A percentile compares a stretch with the other conserved stretches of the same genome.
These are phyloP conservation scores for Aporophyla nigra DNA, from an alignment of 2,888 invertebrate species.

Conservation along the genomic window DNA sequence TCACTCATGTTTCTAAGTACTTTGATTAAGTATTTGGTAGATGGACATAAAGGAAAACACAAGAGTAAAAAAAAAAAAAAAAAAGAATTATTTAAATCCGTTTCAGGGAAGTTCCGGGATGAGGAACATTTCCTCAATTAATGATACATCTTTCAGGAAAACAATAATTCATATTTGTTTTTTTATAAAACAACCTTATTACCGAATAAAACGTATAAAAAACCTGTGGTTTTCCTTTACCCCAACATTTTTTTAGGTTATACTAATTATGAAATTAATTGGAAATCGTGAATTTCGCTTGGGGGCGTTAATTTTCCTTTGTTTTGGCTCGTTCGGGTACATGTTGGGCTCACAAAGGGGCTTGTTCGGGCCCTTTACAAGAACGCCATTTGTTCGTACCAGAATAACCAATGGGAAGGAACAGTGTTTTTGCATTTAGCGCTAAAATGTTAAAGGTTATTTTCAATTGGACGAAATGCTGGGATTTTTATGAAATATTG, in stretches of 20 bases:
- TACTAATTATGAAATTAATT: slow-evolving; percentile 69
- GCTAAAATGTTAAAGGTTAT: slow-evolving; percentile 24
- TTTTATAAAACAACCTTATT: neutral
- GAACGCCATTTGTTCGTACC: slow-evolving; percentile 56
- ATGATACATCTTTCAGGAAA: neutral
- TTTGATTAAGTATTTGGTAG: neutral
- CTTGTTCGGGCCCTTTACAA: slow-evolving; percentile 58
- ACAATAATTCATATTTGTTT: neutral
- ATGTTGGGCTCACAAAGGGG: slow-evolving; percentile 58
- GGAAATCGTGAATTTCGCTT: slow-evolving; percentile 50
- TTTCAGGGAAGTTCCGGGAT: slow-evolving; percentile 10
- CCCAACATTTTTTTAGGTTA: slow-evolving; percentile 51
- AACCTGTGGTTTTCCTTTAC: slow-evolving; percentile 32
- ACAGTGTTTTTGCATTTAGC: slow-evolving; percentile 29
- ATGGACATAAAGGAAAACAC: neutral
- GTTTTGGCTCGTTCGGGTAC: slow-evolving; percentile 58
- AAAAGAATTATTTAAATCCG: too few species aligned
- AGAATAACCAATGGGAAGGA: slow-evolving; percentile 10
- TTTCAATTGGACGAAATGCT: neutral
- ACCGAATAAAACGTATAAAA: slow-evolving; percentile 4
- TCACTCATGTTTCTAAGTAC: too few species aligned
- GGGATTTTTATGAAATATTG: neutral
- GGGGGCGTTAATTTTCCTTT: slow-evolving; percentile 65
- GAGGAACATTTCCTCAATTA: slow-evolving; percentile 22
- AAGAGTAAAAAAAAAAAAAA: neutral